Percentiles rank a stretch among this genome's conserved stretches.
Evolutionary conservation across 2,797 vertebrate species (phyloP).

Genomic region (Coregonus suidteri): DNA sequence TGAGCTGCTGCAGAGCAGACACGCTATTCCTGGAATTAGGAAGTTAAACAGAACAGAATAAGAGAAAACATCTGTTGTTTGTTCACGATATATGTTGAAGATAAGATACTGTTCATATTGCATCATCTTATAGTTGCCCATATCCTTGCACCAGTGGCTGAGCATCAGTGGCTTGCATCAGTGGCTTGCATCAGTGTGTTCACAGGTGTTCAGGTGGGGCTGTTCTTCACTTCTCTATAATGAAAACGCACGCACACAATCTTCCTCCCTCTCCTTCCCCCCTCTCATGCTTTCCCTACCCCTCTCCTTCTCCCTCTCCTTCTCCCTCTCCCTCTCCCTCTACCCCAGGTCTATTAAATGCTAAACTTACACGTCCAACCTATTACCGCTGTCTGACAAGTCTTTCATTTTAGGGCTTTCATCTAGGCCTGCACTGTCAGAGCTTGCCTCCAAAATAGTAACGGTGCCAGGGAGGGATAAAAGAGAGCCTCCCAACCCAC

Average conservation of each 20-base stretch:
- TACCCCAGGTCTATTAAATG: neutral
- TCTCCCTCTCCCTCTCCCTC: neutral
- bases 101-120: neutral
- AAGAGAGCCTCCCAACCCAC: neutral
- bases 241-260: neutral
- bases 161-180: no score
- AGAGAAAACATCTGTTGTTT: neutral
- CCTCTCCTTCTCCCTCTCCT: neutral
- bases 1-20: neutral
- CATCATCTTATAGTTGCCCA: neutral
- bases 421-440: neutral
- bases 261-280: neutral
- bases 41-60: neutral
- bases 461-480: neutral
- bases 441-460: no score
- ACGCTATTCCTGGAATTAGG: neutral
- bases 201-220: neutral
- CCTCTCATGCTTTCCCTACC: neutral
- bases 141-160: neutral
- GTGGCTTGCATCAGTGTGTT: no score
- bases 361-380: neutral
- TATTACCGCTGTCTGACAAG: neutral
- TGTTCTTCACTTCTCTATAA: neutral
- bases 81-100: no score
- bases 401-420: neutral